phyloP scores from a whole-genome alignment of 1,140 invertebrate genomes.

The Aricia agestis region DNA sequence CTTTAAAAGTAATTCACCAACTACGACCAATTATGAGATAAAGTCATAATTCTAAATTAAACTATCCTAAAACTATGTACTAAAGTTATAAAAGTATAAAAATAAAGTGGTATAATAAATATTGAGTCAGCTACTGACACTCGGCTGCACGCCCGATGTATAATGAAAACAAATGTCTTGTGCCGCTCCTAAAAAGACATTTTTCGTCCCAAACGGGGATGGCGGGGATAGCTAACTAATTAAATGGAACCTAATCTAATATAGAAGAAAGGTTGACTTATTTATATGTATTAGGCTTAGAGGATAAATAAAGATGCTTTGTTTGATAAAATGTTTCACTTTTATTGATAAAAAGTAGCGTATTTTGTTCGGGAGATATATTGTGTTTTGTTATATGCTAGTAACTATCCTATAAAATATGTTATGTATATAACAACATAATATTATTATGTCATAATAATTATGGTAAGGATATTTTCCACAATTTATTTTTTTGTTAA shows the following conservation, averaged over 20 bases:
- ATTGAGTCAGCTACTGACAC: neutral
- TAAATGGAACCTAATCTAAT: slow-evolving; percentile 7
- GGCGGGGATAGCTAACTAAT: neutral
- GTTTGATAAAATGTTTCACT: neutral
- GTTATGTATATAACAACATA: no score
- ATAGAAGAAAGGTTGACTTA: neutral
- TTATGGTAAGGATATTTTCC: no score
- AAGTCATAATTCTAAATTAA: no score
- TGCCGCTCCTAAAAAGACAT: neutral
- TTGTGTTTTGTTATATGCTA: no score
- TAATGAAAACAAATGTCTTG: slow-evolving; percentile 3
- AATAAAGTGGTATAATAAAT: slow-evolving; percentile 1
- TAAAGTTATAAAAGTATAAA: neutral
- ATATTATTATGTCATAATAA: no score
- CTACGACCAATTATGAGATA: no score
- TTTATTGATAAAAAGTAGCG: neutral
- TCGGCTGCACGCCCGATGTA: neutral
- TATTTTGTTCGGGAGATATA: neutral
- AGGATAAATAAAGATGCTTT: neutral
- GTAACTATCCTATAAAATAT: no score
- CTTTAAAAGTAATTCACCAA: no score
- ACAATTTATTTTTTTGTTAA: no score
- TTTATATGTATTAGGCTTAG: slow-evolving; percentile 4
- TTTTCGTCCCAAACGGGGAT: neutral
- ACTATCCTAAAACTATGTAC: no score